A percentile compares a stretch with the other conserved stretches of the same genome.
These are phyloP conservation scores for Drosophila cyrtoloma DNA, from an alignment of 2,888 invertebrate genomes.

Conservation along the genomic window DNA sequence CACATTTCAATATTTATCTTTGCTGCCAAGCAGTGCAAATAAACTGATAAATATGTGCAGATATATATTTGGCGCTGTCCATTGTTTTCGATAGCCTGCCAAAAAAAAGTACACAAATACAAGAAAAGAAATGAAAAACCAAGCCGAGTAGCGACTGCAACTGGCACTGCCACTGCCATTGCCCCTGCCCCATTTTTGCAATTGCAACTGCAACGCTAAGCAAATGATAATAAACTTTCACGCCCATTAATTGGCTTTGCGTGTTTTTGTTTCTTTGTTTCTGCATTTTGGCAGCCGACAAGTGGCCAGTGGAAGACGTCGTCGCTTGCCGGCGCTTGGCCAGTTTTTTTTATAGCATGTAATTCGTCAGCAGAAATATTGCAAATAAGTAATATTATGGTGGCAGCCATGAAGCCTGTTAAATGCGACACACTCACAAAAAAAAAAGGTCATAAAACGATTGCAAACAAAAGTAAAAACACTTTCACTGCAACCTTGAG, in stretches of 20 bases:
- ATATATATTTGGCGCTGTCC: constrained; percentile 38
- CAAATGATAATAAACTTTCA: constrained; percentile 80
- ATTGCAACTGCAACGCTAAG: constrained; percentile 40
- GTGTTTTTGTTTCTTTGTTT: constrained; percentile 48
- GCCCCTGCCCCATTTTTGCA: constrained; percentile 37
- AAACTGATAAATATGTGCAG: constrained; percentile 67
- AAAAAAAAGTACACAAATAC: background rate
- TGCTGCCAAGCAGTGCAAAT: constrained; percentile 66
- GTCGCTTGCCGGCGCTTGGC: constrained; percentile 47
- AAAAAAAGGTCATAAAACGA: constrained; percentile 63
- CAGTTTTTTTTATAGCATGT: constrained; percentile 66
- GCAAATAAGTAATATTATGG: constrained; percentile 43
- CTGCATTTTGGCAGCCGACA: constrained; percentile 34
- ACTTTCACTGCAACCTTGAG: constrained; percentile 82
- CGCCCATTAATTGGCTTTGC: constrained; percentile 81
- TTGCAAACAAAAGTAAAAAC: constrained; percentile 75
- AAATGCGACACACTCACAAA: constrained; percentile 55
- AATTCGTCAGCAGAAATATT: constrained; percentile 73
- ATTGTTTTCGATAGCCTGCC: constrained; percentile 42
- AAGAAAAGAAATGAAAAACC: constrained; percentile 7
- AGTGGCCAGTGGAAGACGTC: constrained; percentile 40
- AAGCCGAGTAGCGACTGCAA: constrained; percentile 49
- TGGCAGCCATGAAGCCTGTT: constrained; percentile 67
- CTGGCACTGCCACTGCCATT: constrained; percentile 22
- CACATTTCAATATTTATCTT: constrained; percentile 69